Conservation (phyloP, 2,113 vertebrate species). For the Arizona elegans region DNA sequence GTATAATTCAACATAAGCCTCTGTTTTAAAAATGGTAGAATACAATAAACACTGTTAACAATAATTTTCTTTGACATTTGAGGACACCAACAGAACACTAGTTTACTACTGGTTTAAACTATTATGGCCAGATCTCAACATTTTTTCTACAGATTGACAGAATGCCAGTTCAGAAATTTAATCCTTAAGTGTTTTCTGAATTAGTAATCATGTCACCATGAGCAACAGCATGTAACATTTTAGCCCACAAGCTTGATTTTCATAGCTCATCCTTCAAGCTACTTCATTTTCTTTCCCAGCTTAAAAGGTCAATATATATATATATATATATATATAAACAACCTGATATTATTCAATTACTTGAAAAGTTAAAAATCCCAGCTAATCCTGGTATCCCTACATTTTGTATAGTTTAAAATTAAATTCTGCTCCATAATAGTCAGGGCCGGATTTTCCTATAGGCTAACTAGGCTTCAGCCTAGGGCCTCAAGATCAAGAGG, state of each 20-base stretch:
- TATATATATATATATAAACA: slow-evolving; percentile 20
- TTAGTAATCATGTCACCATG: slow-evolving; percentile 9
- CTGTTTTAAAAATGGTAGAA: neutral
- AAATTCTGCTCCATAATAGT: neutral
- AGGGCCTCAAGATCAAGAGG: too few relatives aligned
- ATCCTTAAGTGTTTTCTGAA: neutral
- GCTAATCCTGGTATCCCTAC: neutral
- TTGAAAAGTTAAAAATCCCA: slow-evolving; percentile 13
- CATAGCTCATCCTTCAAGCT: slow-evolving; percentile 22
- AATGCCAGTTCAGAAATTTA: neutral
- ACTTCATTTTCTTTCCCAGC: slow-evolving; percentile 8
- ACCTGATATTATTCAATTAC: slow-evolving; percentile 4
- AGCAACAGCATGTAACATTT: neutral
- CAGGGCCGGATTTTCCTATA: too few relatives aligned
- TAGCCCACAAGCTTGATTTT: neutral
- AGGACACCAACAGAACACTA: neutral
- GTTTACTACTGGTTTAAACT: neutral
- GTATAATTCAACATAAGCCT: neutral
- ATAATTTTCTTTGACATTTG: neutral
- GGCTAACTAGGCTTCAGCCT: too few relatives aligned
- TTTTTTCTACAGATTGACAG: neutral
- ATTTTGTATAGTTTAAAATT: neutral
- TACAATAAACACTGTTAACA: neutral
- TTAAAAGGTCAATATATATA: slow-evolving; percentile 11
- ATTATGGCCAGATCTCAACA: neutral